These are phyloP conservation scores for Tadarida brasiliensis DNA, from an alignment of 2,797 vertebrate genomes.

Conservation along the genomic window DNA sequence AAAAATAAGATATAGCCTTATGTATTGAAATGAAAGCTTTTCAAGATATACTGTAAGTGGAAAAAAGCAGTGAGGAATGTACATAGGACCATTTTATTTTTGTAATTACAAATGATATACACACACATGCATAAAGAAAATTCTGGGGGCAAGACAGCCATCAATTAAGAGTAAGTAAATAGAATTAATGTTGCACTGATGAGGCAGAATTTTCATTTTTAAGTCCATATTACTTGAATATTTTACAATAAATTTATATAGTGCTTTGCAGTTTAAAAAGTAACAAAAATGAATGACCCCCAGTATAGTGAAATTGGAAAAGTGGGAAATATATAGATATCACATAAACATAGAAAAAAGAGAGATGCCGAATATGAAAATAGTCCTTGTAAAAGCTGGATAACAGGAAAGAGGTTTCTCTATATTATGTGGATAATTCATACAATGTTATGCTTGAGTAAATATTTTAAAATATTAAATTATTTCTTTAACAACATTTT, in stretches of 20 bases:
- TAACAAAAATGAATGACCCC: not conserved
- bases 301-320: not conserved
- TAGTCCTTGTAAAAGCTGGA: not conserved
- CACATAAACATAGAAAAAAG: not conserved
- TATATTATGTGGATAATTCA: not conserved
- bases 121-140: not conserved
- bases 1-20: not conserved
- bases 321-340: not conserved
- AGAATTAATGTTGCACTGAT: not conserved
- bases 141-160: not conserved
- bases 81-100: not conserved
- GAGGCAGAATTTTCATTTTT: not conserved
- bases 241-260: not conserved
- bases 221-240: not conserved
- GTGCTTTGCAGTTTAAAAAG: conserved; percentile 3
- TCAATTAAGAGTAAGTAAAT: not conserved
- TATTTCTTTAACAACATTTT: not conserved
- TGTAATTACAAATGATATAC: not conserved
- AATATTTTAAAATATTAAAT: not conserved
- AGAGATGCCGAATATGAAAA: not conserved
- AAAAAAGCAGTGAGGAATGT: not conserved
- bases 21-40: not conserved
- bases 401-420: not conserved
- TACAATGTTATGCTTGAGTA: not conserved
- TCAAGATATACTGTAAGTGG: not conserved